Evolutionary conservation across 2,797 vertebrate species (phyloP), one percentile per base, ranked within the genome.

Genomic region (Rhabdomys pumilio): DNA sequence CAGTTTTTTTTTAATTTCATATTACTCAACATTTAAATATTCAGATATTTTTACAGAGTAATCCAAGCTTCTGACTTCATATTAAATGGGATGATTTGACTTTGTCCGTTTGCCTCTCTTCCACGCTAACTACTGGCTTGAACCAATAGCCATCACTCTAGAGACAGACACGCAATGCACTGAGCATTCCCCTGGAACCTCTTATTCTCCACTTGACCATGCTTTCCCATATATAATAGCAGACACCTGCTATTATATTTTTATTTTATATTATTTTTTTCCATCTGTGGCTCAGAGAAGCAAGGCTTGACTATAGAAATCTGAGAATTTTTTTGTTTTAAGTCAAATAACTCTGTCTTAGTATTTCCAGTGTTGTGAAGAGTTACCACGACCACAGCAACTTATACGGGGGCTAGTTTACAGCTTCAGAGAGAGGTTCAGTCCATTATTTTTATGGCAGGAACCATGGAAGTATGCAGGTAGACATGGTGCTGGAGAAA

Each of bases 11-110:
- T 55, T 91, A 57, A 34, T 47, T 90, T 81, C 86, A 59, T 89
- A 95, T 96, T 90, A 89, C 65, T 95, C 72, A 96, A 92, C 53
- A 86, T 93, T 95, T 90, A 85, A 96, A 85, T 85, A 92, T 77
- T 94, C 93, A 89, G 77, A 90, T 29, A 13, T 15, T 63, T 93
- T 80, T 55, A 41, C 34, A 91, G 81, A 94, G 59, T 90, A 95
- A 85, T 92, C 57, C 85, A 89, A 85, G 67, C 31, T 82, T 90
- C 67, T 95, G 63, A 77, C 53, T 90, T 95, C 59, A 92, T 88
- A 83, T 92, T 93, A 91, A 92, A 90, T 63, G 88, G 55, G 63
- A 92, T 79, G 55, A 73, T 91, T 75, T 87, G 38, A 47, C 1
- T 20, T 57, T 89, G 55, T 3, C 75, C 38, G 38, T 20, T 31